phyloP scores from a whole-genome alignment of 2,888 invertebrate genomes.

The Limulus polyphemus region DNA sequence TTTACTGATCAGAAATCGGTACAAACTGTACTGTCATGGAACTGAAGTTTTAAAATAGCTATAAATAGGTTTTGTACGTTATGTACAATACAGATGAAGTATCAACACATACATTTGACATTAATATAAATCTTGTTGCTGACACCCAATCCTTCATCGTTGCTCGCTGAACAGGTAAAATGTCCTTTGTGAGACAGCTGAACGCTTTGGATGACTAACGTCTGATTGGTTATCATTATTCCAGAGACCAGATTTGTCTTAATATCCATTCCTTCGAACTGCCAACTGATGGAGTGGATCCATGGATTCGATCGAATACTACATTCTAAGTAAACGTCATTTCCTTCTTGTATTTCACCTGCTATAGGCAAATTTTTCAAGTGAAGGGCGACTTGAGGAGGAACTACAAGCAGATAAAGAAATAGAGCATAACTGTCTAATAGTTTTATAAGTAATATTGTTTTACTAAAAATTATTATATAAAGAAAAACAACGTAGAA shows the following conservation, averaged over 20 bases:
- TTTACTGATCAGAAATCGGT: no score
- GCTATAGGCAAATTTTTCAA: no score
- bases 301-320: slow-evolving; percentile 19
- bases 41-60: no score
- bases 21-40: no score
- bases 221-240: slow-evolving; percentile 15
- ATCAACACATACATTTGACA: slow-evolving; percentile 12
- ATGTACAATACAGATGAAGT: no score
- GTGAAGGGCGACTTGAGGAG: no score
- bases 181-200: slow-evolving; percentile 10
- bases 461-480: no score
- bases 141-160: slow-evolving; percentile 7
- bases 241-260: slow-evolving; percentile 7
- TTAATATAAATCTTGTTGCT: slow-evolving; percentile 17
- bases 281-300: slow-evolving; percentile 17
- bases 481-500: no score
- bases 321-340: slow-evolving; percentile 17
- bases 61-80: no score
- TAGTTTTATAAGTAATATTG: no score
- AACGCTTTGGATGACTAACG: slow-evolving; percentile 9
- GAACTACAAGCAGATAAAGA: no score
- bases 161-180: slow-evolving; percentile 10
- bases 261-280: slow-evolving; percentile 14
- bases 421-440: no score
- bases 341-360: slow-evolving; percentile 16